These are phyloP conservation scores for Drusus annulatus DNA, from an alignment of 1,140 invertebrate species.

Conservation along the genomic window DNA sequence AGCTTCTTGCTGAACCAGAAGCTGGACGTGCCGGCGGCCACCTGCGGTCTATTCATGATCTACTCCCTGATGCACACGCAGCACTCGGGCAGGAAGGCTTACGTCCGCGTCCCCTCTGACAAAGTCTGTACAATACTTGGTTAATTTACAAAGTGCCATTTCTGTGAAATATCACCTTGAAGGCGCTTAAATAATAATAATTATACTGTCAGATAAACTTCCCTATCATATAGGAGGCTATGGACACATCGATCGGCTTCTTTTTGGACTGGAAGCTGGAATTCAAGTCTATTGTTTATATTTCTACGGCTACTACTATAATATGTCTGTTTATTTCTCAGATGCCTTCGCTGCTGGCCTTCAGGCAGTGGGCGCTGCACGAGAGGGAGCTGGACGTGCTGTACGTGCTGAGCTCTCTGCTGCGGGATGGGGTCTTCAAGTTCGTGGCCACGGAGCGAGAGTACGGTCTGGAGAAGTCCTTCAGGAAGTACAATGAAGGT, in stretches of 20 bases:
- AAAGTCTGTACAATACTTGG: too few species aligned
- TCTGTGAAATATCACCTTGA: too few species aligned
- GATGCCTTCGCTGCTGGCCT: background rate
- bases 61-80: background rate
- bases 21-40: background rate
- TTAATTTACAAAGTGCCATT: too few species aligned
- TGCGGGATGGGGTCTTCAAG: slow-evolving; percentile 47
- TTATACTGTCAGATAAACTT: background rate
- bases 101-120: background rate
- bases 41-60: slow-evolving; percentile 7
- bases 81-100: background rate
- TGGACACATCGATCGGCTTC: background rate
- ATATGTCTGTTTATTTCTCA: background rate
- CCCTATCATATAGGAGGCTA: background rate
- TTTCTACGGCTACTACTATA: background rate
- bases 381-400: slow-evolving; percentile 12
- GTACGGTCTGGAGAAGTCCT: slow-evolving; percentile 42
- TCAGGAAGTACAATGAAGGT: slow-evolving; percentile 46
- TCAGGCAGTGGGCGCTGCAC: background rate
- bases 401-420: slow-evolving; percentile 42
- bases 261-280: background rate
- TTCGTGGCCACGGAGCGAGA: slow-evolving; percentile 43
- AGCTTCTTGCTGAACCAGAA: background rate
- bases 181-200: too few species aligned
- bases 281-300: background rate